Base-by-base conservation (phyloP, 2,113 vertebrate species). In the Neoarius graeffei region DNA sequence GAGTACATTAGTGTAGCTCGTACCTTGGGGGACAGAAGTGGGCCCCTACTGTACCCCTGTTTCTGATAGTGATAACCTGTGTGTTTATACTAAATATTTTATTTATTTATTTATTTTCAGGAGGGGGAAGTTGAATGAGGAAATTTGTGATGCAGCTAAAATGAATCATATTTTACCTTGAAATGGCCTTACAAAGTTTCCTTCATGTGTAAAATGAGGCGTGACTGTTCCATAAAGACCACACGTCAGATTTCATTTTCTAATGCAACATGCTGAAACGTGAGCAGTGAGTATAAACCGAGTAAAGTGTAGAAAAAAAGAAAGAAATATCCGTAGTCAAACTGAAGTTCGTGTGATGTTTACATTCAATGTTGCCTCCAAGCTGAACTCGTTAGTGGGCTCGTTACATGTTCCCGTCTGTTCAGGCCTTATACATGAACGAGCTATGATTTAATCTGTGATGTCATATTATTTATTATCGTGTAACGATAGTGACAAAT, bases 141-240 rank as follows among this genome's bases (percentile, higher is more conserved):
- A 42, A 19, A 73, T 42, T 81, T 82, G 17, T 4, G 1, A 10
- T 42, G 4, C 10, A 59, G 42, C 50, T 86, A 64, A 87, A 50
- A 30, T 5, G 9, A 11, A 23, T 81, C 23, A 80, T 57, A 35
- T 48, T 73, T 87, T 57, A 86, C 87, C 87, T 86, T n/a, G 67
- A 90, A 90, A 87, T 89, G 85, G 89, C 85, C 87, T 90, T 89
- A 89, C 83, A 74, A 86, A 76, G 85, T 86, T 86, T 81, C 62
- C 25, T 42, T 84, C 62, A 6, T 85, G 54, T 74, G 42, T 42
- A 42, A 42, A 50, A n/a, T 83, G 2, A 88, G 52, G 19, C 30
- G 35, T 52, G 52, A 73, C 69, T 83, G 88, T 85, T 88, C 14
- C 15, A 42, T 13, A 56, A 59, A 83, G 56, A 59, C 20, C 50